Conservation (phyloP, 2,888 invertebrate species). For the Electrophaes corylata region DNA sequence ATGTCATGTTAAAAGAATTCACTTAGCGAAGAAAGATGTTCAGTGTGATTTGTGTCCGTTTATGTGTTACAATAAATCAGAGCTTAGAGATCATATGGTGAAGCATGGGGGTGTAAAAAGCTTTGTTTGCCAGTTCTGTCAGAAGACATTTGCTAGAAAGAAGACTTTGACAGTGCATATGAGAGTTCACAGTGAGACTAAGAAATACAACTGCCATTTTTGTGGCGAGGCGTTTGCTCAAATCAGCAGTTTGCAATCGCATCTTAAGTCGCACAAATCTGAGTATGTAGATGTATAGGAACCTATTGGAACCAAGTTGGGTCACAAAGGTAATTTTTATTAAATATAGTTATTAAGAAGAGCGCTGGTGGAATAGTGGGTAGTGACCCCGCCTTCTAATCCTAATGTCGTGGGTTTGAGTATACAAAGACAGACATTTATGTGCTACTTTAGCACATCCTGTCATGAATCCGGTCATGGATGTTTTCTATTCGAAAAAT, state of each 20-base stretch:
- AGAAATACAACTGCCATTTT: constrained; percentile 67
- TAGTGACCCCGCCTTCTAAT: too few relatives aligned
- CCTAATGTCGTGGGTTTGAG: too few relatives aligned
- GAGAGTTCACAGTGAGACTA: constrained; percentile 59
- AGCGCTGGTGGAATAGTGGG: too few relatives aligned
- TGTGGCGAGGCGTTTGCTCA: constrained; percentile 78
- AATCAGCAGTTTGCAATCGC: constrained; percentile 72
- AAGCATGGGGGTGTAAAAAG: constrained; percentile 52
- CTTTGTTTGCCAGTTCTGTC: constrained; percentile 67
- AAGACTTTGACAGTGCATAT: constrained; percentile 61
- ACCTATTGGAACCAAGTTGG: too few relatives aligned
- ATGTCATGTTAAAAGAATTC: constrained; percentile 39
- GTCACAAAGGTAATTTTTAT: too few relatives aligned
- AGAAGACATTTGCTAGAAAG: constrained; percentile 59
- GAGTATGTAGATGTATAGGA: constrained; percentile 5
- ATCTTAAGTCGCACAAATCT: constrained; percentile 65
- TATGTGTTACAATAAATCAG: constrained; percentile 53
- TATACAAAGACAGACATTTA: too few relatives aligned
- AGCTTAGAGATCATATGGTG: constrained; percentile 40
- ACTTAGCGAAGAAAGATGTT: constrained; percentile 36
- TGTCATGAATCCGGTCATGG: too few relatives aligned
- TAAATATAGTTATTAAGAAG: too few relatives aligned
- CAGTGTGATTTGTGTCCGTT: constrained; percentile 53
- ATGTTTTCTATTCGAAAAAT: too few relatives aligned
- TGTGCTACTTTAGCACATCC: too few relatives aligned